Evolutionary conservation across 2,113 vertebrate species (phyloP).

Genomic region (Cichladusa arquata): DNA sequence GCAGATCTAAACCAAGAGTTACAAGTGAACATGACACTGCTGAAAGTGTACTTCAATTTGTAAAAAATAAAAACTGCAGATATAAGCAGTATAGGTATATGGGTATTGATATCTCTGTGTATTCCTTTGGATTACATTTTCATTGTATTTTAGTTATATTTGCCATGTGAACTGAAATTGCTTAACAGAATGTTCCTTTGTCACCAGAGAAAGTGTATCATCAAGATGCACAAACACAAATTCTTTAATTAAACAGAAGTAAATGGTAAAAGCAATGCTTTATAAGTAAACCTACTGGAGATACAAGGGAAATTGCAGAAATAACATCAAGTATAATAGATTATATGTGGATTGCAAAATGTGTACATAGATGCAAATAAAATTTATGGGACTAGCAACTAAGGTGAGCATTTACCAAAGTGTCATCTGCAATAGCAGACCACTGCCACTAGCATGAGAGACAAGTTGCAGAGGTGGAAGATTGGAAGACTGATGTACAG

Average conservation of each 20-base stretch:
- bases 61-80: neutral
- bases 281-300: neutral
- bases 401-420: neutral
- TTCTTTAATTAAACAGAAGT: neutral
- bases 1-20: neutral
- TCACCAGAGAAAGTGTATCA: neutral
- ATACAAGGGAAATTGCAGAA: neutral
- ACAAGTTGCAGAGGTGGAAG: neutral
- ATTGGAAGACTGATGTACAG: neutral
- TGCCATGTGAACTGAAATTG: neutral
- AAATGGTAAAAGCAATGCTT: neutral
- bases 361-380: fast-evolving
- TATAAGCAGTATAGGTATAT: neutral
- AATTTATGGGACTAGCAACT: neutral
- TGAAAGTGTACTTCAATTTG: neutral
- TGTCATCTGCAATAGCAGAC: neutral
- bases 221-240: neutral
- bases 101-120: neutral
- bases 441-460: neutral
- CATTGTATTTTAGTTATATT: neutral
- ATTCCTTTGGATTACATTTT: neutral
- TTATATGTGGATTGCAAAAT: neutral
- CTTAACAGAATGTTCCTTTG: neutral
- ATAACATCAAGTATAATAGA: neutral
- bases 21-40: neutral